phyloP scores from a whole-genome alignment of 2,888 invertebrate species.

The Desoria tigrina region DNA sequence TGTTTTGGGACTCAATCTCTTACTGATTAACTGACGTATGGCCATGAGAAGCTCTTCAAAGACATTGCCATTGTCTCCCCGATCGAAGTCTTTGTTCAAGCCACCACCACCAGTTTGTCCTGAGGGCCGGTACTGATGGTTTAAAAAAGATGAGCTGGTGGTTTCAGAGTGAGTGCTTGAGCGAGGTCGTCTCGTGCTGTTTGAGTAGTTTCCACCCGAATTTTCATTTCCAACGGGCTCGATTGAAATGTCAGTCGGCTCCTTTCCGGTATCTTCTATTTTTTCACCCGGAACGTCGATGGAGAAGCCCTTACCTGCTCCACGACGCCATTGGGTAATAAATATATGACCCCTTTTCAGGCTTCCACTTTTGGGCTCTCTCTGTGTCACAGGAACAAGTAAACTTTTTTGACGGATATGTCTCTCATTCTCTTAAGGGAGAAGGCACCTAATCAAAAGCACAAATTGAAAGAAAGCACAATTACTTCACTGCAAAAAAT shows the following conservation, averaged over 20 bases:
- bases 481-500: too few relatives aligned
- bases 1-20: conserved; percentile 57
- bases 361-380: conserved; percentile 44
- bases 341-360: conserved; percentile 42
- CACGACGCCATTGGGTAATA: conserved; percentile 23
- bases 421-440: conserved; percentile 39
- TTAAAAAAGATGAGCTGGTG: background rate
- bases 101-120: background rate
- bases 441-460: conserved; percentile 35
- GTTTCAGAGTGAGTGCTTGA: background rate
- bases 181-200: background rate
- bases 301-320: conserved; percentile 16
- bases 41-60: conserved; percentile 59
- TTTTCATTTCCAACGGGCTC: conserved; percentile 38
- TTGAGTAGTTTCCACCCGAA: background rate
- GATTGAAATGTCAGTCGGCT: conserved; percentile 32
- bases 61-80: conserved; percentile 41
- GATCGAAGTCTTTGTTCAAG: conserved; percentile 7
- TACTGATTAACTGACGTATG: conserved; percentile 58
- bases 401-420: conserved; percentile 45
- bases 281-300: conserved; percentile 13
- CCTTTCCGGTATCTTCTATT: conserved; percentile 16
- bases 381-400: conserved; percentile 37
- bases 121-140: background rate
- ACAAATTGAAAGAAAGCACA: too few relatives aligned